Conservation (phyloP, 2,888 invertebrate species). For the Elysia crispata region DNA sequence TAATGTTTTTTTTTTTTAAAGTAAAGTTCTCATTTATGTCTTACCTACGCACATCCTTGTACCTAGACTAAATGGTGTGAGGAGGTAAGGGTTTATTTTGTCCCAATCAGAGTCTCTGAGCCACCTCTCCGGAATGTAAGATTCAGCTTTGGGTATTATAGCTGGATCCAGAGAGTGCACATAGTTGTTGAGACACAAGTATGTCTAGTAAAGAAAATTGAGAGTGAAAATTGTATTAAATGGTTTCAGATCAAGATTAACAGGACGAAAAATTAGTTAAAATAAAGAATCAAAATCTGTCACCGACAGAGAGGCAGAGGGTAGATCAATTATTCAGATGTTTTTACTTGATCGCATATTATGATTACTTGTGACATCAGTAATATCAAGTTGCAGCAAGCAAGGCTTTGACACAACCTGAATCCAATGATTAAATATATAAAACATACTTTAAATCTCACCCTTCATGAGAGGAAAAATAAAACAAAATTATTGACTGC, state of each 20-base stretch:
- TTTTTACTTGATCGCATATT: no score
- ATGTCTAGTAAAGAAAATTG: conserved; percentile 71
- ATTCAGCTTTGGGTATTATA: conserved; percentile 82
- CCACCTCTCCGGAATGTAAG: conserved; percentile 89
- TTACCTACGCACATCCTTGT: conserved; percentile 80
- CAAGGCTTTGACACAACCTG: no score
- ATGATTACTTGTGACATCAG: no score
- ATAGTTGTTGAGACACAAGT: conserved; percentile 77
- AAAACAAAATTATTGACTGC: no score
- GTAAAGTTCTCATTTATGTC: background rate
- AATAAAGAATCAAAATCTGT: no score
- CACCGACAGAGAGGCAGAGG: no score
- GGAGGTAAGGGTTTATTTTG: conserved; percentile 78
- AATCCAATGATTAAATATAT: no score
- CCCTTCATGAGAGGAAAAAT: no score
- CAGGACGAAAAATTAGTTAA: background rate
- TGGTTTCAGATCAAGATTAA: background rate
- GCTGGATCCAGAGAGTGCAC: conserved; percentile 76
- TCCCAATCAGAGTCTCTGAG: conserved; percentile 81
- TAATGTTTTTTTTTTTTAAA: no score
- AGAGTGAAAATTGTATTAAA: background rate
- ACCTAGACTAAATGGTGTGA: conserved; percentile 80
- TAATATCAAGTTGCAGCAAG: no score
- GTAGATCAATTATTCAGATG: no score
- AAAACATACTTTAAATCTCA: no score